Conservation (phyloP, 1,140 invertebrate species). For the Subanguina moxae region DNA sequence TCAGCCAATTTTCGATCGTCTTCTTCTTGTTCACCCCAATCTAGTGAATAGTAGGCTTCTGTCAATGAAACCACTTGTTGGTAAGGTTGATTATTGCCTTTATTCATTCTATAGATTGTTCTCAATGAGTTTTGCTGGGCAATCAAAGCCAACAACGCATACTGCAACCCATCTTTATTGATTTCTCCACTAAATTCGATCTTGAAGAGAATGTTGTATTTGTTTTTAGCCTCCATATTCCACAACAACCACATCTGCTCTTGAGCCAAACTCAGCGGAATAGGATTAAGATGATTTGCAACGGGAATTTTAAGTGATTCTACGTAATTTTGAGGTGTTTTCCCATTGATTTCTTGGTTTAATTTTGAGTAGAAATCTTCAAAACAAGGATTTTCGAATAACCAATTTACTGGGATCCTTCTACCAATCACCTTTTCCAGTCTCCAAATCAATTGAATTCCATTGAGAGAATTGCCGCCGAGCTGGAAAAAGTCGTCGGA, state of each 20-base stretch:
- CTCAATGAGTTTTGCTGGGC: slow-evolving; percentile 38
- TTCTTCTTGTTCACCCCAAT: slow-evolving; percentile 16
- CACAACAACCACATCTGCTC: slow-evolving; percentile 51
- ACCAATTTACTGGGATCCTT: slow-evolving; percentile 7
- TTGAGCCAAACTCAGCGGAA: slow-evolving; percentile 44
- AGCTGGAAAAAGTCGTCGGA: slow-evolving; percentile 44
- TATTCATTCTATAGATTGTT: slow-evolving; percentile 31
- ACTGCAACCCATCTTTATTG: slow-evolving; percentile 3
- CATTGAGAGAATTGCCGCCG: slow-evolving; percentile 51
- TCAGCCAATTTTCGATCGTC: slow-evolving; percentile 24
- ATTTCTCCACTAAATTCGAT: slow-evolving; percentile 28
- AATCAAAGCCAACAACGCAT: slow-evolving; percentile 28
- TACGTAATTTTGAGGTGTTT: slow-evolving; percentile 12
- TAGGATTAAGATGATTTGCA: background rate
- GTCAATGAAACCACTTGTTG: slow-evolving; percentile 44
- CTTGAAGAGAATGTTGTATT: slow-evolving; percentile 50
- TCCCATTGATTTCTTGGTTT: background rate
- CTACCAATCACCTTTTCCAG: slow-evolving; percentile 23
- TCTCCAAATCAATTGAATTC: slow-evolving; percentile 43
- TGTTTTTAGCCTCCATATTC: slow-evolving; percentile 15
- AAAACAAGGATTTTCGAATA: slow-evolving; percentile 41
- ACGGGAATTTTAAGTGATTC: slow-evolving; percentile 6
- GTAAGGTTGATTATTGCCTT: slow-evolving; percentile 5
- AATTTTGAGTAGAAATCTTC: slow-evolving; percentile 12
- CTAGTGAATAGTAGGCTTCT: slow-evolving; percentile 26